These are phyloP conservation scores for Liolophura sinensis DNA, from an alignment of 1,140 invertebrate genomes.

Conservation along the genomic window DNA sequence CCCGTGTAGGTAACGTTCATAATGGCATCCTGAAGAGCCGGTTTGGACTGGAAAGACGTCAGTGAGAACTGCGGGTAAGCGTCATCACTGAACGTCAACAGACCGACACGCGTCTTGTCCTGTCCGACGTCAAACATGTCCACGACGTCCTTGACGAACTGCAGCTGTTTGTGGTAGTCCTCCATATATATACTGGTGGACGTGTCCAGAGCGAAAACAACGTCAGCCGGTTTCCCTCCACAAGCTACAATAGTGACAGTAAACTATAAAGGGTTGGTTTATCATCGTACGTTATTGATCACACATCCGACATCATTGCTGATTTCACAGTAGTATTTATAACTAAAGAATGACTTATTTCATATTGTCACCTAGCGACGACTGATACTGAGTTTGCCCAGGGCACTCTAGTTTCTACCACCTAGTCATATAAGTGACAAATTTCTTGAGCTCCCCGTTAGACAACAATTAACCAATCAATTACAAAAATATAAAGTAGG, in stretches of 20 bases:
- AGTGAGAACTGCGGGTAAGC: not conserved
- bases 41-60: constrained; percentile 12
- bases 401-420: too few species aligned
- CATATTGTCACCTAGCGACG: too few species aligned
- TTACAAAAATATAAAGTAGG: too few species aligned
- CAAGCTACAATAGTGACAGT: constrained; percentile 34
- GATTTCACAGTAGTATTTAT: too few species aligned
- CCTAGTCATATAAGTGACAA: too few species aligned
- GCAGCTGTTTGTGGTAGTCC: constrained; percentile 37
- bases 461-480: too few species aligned
- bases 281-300: too few species aligned
- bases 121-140: constrained; percentile 32
- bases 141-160: constrained; percentile 38
- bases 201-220: constrained; percentile 46
- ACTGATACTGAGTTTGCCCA: too few species aligned
- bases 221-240: constrained; percentile 42
- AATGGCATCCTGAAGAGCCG: constrained; percentile 31
- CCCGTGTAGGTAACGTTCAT: constrained; percentile 27
- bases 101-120: constrained; percentile 30
- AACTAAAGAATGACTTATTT: too few species aligned
- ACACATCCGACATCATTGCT: too few species aligned
- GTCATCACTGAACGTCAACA: constrained; percentile 7
- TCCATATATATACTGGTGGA: constrained; percentile 42
- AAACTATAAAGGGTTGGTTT: not conserved
- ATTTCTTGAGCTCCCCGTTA: too few species aligned